These are phyloP conservation scores for Dastarcus helophoroides DNA, from an alignment of 2,888 invertebrate genomes.

Conservation along the genomic window DNA sequence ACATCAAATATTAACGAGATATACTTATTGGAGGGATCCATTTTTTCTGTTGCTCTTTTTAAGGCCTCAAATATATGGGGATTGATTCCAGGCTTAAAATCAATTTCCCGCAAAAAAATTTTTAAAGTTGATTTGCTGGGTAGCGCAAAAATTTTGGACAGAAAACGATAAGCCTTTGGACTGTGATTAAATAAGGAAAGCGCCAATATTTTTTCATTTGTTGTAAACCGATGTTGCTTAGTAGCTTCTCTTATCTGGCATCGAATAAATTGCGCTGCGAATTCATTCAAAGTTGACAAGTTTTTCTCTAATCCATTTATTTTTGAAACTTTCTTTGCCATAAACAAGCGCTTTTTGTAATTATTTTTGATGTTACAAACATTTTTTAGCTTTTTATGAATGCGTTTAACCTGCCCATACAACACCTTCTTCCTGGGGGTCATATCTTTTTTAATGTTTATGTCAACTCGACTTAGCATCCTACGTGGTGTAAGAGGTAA, in stretches of 20 bases:
- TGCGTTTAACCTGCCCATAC: no score
- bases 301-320: no score
- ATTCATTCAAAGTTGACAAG: no score
- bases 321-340: no score
- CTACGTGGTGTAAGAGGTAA: no score
- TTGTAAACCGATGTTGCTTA: constrained; percentile 6
- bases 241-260: constrained; percentile 9
- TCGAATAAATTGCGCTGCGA: constrained; percentile 6
- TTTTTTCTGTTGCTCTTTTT: not conserved
- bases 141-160: constrained; percentile 3
- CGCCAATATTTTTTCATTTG: constrained; percentile 8
- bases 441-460: no score
- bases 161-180: constrained; percentile 7
- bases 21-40: constrained; percentile 3
- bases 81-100: constrained; percentile 4
- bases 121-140: constrained; percentile 3
- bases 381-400: no score
- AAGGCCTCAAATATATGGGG: not conserved
- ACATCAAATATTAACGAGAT: constrained; percentile 11
- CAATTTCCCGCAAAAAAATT: constrained; percentile 3
- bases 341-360: no score
- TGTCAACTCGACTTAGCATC: no score
- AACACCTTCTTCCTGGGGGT: no score
- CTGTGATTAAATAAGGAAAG: constrained; percentile 6
- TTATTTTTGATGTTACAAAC: no score